phyloP scores from a whole-genome alignment of 2,888 invertebrate species.

The Pecten maximus region DNA sequence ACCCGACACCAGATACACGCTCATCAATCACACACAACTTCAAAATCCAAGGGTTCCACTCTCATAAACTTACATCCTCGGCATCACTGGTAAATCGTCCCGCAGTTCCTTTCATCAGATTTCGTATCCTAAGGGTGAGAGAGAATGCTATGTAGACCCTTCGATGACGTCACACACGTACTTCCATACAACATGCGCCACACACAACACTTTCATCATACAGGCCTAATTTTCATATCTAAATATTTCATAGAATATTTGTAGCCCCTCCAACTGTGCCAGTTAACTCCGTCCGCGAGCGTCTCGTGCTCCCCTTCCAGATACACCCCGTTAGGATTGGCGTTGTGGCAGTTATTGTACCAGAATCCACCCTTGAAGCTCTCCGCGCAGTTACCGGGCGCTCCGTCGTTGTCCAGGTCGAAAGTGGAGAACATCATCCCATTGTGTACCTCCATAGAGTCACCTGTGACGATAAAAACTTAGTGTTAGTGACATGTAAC shows the following conservation, averaged over 20 bases:
- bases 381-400: slow-evolving; percentile 52
- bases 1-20: no score
- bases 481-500: no score
- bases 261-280: slow-evolving; percentile 59
- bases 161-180: no score
- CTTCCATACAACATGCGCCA: neutral
- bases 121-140: no score
- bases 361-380: slow-evolving; percentile 61
- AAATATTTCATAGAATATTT: slow-evolving; percentile 59
- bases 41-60: no score
- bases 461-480: slow-evolving; percentile 52
- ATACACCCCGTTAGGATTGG: slow-evolving; percentile 60
- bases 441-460: slow-evolving; percentile 57
- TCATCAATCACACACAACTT: no score
- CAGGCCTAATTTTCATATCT: slow-evolving; percentile 58
- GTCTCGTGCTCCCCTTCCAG: slow-evolving; percentile 56
- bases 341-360: slow-evolving; percentile 59
- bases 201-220: slow-evolving; percentile 2
- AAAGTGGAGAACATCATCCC: slow-evolving; percentile 57
- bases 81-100: no score
- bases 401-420: slow-evolving; percentile 59
- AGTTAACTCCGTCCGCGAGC: slow-evolving; percentile 58
- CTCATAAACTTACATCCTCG: no score
- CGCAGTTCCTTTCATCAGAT: no score
- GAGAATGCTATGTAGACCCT: no score